Evolutionary conservation across 2,797 vertebrate species (phyloP).

Genomic region (Catharus ustulatus): DNA sequence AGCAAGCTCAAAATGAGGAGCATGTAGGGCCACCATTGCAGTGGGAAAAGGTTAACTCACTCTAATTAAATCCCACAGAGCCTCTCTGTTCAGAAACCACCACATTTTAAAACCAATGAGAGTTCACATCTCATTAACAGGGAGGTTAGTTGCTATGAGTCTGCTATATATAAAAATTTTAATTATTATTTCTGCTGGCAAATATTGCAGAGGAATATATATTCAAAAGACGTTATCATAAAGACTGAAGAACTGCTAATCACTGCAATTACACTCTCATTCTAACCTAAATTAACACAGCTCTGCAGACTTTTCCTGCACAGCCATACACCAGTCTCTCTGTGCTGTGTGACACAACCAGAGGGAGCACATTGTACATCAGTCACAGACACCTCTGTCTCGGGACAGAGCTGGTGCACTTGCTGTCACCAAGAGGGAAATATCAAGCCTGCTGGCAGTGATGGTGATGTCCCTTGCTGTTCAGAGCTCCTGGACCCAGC

Average conservation of each 20-base stretch:
- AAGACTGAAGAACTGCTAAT: slow-evolving; percentile 8
- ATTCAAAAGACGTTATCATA: neutral
- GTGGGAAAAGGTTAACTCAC: slow-evolving; percentile 42
- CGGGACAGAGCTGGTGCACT: neutral
- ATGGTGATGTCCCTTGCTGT: neutral
- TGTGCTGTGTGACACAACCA: neutral
- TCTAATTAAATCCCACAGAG: slow-evolving; percentile 53
- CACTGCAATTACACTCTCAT: neutral
- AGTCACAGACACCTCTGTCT: neutral
- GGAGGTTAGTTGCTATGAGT: neutral
- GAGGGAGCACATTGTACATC: neutral
- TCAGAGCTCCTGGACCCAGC: neutral
- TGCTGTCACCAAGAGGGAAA: neutral
- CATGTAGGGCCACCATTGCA: neutral
- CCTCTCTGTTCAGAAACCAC: slow-evolving; percentile 25
- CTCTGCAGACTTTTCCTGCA: neutral
- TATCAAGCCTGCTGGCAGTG: neutral
- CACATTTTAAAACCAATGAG: neutral
- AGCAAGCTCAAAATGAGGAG: slow-evolving; percentile 32
- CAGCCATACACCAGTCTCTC: neutral
- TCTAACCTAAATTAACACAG: neutral
- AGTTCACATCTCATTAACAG: slow-evolving; percentile 13
- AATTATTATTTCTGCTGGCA: slow-evolving; percentile 38
- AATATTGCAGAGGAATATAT: neutral
- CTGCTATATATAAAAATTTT: neutral